Percentiles rank a stretch among this genome's conserved stretches.
These are phyloP conservation scores for Conger conger DNA, from an alignment of 2,113 vertebrate species.

Conservation along the genomic window DNA sequence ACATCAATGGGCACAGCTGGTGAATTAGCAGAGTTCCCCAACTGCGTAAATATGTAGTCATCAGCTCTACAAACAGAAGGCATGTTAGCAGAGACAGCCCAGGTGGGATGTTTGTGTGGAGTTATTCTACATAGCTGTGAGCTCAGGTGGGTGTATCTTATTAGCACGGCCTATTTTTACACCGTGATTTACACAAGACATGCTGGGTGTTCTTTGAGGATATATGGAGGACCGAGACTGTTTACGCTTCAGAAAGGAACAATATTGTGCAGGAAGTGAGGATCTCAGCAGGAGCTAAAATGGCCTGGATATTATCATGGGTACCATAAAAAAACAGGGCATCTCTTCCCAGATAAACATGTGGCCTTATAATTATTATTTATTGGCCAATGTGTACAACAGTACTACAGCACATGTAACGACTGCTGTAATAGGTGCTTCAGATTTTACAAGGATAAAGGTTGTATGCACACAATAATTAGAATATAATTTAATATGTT, in stretches of 20 bases:
- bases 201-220: not conserved
- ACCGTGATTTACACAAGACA: not conserved
- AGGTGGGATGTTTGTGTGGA: not conserved
- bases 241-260: not conserved
- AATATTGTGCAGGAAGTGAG: not conserved
- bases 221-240: not conserved
- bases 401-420: not conserved
- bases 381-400: not conserved
- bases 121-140: conserved; percentile 2
- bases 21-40: not conserved
- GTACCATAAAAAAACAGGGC: not conserved
- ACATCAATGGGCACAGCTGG: conserved; percentile 11
- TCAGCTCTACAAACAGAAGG: conserved; percentile 15
- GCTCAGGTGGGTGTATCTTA: conserved; percentile 16
- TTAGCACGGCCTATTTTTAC: not conserved
- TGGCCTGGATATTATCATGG: not conserved
- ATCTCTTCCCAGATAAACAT: not conserved
- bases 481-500: not conserved
- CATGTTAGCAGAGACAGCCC: conserved; percentile 13
- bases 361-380: not conserved
- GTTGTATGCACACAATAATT: not conserved
- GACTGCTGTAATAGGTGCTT: not conserved
- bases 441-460: not conserved
- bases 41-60: conserved; percentile 25
- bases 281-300: not conserved